Percentiles rank a stretch among this genome's conserved stretches.
Evolutionary conservation across 2,888 invertebrate genomes (phyloP).

Genomic region (Lepidonotus clava): DNA sequence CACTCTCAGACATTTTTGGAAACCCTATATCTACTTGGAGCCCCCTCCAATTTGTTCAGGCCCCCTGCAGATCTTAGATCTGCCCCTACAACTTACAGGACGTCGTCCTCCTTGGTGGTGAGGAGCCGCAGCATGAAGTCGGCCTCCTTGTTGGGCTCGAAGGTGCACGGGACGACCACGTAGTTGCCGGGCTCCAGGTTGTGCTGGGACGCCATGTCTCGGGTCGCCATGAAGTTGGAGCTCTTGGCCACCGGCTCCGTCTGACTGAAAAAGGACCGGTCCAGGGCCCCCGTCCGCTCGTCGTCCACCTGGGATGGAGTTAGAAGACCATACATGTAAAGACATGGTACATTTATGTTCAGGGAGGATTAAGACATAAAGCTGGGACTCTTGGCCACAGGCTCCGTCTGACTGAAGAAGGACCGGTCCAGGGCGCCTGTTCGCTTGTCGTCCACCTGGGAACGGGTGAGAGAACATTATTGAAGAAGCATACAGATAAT

Average conservation of each 20-base stretch:
- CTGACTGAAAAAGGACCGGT: constrained; percentile 60
- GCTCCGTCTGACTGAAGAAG: constrained; percentile 60
- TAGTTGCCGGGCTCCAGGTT: constrained; percentile 95
- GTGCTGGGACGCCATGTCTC: constrained; percentile 95
- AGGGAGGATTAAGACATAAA: too few species aligned
- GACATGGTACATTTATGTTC: too few species aligned
- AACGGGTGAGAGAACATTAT: too few species aligned
- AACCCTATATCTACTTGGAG: too few species aligned
- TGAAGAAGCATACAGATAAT: too few species aligned
- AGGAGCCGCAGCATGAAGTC: constrained; percentile 96
- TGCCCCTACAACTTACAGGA: constrained; percentile 26
- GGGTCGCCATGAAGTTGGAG: constrained; percentile 89
- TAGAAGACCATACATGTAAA: too few species aligned
- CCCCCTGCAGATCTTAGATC: too few species aligned
- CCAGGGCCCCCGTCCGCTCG: constrained; percentile 56
- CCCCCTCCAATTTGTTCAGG: too few species aligned
- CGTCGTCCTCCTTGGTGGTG: constrained; percentile 85
- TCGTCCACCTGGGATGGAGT: constrained; percentile 56
- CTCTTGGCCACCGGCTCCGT: constrained; percentile 58
- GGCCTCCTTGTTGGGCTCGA: constrained; percentile 96
- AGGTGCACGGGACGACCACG: constrained; percentile 96
- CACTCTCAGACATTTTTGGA: too few species aligned
- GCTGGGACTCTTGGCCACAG: constrained; percentile 57
- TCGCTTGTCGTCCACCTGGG: constrained; percentile 58
- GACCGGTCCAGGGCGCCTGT: constrained; percentile 55